These are phyloP conservation scores for Azemiops feae DNA, from an alignment of 2,113 vertebrate genomes.

Conservation along the genomic window DNA sequence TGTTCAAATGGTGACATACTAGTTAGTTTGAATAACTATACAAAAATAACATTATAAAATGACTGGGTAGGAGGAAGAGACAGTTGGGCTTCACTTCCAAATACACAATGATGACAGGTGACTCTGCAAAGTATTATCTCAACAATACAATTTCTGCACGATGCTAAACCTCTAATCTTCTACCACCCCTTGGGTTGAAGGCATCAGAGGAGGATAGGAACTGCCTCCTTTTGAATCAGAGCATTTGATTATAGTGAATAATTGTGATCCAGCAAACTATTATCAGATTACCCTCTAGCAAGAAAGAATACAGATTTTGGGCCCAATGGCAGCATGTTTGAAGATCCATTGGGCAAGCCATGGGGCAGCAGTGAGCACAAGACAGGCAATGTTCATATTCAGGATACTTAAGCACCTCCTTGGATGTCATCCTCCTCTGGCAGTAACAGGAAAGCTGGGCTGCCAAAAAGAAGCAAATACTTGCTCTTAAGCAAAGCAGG, in stretches of 20 bases:
- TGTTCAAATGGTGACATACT: slow-evolving; percentile 52
- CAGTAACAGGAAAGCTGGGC: neutral
- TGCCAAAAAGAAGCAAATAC: neutral
- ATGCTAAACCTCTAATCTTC: neutral
- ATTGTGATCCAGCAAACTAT: neutral
- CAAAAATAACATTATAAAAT: neutral
- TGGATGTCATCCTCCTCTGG: neutral
- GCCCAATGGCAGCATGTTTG: neutral
- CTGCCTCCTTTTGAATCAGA: neutral
- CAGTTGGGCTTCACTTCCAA: neutral
- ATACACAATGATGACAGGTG: neutral
- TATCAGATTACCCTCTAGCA: too few species aligned
- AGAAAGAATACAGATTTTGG: neutral
- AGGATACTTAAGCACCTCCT: neutral
- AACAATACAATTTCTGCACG: neutral
- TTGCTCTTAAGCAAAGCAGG: neutral
- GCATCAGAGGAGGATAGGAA: neutral
- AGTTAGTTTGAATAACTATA: slow-evolving; percentile 27
- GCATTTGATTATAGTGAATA: neutral
- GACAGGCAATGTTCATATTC: neutral
- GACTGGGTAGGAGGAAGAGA: neutral
- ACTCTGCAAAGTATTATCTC: neutral
- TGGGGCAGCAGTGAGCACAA: neutral
- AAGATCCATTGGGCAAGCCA: neutral
- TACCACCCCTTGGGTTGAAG: neutral